These are phyloP conservation scores for Novumbra hubbsi DNA, from an alignment of 2,797 vertebrate species.

Conservation along the genomic window DNA sequence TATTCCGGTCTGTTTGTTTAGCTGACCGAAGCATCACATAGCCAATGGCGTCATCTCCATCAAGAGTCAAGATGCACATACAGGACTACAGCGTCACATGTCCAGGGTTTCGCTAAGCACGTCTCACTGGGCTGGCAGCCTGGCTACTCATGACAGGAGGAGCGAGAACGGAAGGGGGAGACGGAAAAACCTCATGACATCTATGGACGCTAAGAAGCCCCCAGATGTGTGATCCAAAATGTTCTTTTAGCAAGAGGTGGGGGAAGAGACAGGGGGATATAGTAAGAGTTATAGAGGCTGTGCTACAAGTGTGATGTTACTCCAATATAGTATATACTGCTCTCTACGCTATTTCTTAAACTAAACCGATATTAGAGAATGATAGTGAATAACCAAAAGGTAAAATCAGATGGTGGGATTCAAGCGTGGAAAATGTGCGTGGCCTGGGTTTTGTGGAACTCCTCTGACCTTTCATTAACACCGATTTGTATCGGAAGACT, in stretches of 20 bases:
- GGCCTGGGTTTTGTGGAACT: conserved; percentile 18
- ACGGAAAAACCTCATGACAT: conserved; percentile 27
- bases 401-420: conserved; percentile 18
- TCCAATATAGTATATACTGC: not conserved
- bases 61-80: not conserved
- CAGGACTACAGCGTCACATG: not conserved
- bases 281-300: conserved; percentile 1
- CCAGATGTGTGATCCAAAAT: conserved; percentile 39
- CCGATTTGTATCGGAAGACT: conserved; percentile 5
- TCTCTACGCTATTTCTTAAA: conserved; percentile 7
- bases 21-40: not conserved
- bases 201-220: conserved; percentile 18
- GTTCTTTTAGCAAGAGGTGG: conserved; percentile 15
- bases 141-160: not conserved
- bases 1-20: not conserved
- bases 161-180: conserved; percentile 12
- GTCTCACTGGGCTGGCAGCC: not conserved
- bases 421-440: conserved; percentile 21
- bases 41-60: not conserved
- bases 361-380: conserved; percentile 1
- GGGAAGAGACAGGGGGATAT: not conserved
- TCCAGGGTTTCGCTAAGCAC: not conserved
- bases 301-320: not conserved
- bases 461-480: conserved; percentile 30
- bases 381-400: conserved; percentile 20